Base-by-base conservation (phyloP, 1,140 invertebrate species). In the Cyrtorhinus lividipennis region DNA sequence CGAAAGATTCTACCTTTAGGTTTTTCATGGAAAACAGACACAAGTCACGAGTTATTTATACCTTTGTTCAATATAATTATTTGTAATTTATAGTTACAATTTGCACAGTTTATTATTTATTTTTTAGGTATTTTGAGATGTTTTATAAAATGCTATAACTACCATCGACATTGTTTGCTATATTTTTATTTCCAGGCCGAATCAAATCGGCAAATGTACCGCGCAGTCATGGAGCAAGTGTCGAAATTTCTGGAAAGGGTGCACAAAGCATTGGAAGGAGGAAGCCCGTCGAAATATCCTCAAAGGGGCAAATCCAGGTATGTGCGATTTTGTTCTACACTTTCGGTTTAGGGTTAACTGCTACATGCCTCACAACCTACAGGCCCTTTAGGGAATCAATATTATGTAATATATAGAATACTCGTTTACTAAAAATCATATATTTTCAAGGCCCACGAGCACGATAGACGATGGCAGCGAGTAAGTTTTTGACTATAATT, bases 151-250 rank as follows among this genome's bases (percentile, higher is more conserved):
- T n/a, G n/a, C n/a, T n/a, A n/a, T n/a, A n/a, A n/a, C n/a, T n/a
- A n/a, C n/a, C n/a, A 38, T 38, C 30, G 15, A 38, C 5, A 48
- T 44, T 46, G 26, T 66, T 66, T 69, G n/a, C n/a, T n/a, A n/a
- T n/a, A n/a, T n/a, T n/a, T 53, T 53, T 53, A 10, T 22, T 71
- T 78, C 63, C 74, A 89, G 86, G 83, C 81, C 66, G 85, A 88
- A 73, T 79, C 83, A 23, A 87, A 82, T 72, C 79, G 83, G 65
- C 81, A 85, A 71, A 88, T 88, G 85, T 87, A 88, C 71, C 80
- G 83, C 67, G 84, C 84, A 12, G 78, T 88, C 65, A 82, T 89
- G 78, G 84, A 86, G 71, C 85, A 89, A 73, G 83, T 88, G 46
- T 79, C 85, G 18, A 80, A 80, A 26, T 88, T 87, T 71, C 72